Conservation (phyloP, 2,113 vertebrate species). For the Pelecanoides urinatrix region DNA sequence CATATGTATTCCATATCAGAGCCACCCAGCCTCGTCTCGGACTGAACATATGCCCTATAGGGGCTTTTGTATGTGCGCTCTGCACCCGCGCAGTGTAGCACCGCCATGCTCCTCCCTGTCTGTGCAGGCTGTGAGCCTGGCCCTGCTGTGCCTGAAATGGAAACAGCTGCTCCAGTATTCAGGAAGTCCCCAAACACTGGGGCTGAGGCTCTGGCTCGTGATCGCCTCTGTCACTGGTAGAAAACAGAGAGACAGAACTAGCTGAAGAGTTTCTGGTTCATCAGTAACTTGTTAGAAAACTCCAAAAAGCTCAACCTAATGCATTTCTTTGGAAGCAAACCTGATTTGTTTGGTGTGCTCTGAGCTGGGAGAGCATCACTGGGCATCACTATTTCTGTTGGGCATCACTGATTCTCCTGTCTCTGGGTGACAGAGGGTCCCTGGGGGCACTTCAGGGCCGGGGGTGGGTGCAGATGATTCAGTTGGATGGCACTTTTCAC, state of each 20-base stretch:
- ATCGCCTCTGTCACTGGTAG: neutral
- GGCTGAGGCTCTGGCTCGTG: neutral
- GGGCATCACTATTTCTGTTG: neutral
- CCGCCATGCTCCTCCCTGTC: rapidly evolving
- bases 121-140: neutral
- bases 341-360: neutral
- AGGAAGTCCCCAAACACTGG: neutral
- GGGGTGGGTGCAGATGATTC: neutral
- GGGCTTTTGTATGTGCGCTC: neutral
- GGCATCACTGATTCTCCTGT: neutral
- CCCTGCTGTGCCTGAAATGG: neutral
- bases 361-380: neutral
- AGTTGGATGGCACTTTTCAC: neutral
- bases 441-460: neutral
- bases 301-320: neutral
- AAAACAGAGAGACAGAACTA: neutral
- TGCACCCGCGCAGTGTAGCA: neutral
- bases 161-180: neutral
- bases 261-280: neutral
- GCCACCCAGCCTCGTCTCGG: neutral
- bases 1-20: neutral
- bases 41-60: rapidly evolving
- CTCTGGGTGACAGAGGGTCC: neutral
- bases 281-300: neutral
- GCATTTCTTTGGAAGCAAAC: neutral